Evolutionary conservation across 2,113 vertebrate genomes (phyloP).

Genomic region (Cynoglossus semilaevis): DNA sequence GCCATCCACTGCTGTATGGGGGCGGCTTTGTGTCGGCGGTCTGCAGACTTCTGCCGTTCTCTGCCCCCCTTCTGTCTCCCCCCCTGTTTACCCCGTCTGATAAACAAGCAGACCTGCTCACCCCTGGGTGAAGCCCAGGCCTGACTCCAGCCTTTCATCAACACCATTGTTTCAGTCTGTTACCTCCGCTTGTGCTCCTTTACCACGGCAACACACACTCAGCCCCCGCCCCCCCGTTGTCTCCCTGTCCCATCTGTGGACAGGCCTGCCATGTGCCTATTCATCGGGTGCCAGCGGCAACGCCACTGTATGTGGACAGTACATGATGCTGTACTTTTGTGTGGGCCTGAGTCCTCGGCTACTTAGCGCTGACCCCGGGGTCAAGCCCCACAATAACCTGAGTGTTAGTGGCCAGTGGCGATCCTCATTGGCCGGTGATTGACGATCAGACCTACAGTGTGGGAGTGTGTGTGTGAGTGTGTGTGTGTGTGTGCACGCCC

Average conservation of each 20-base stretch:
- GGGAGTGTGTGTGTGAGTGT: constrained; percentile 44
- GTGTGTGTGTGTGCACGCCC: constrained; percentile 22
- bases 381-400: constrained; percentile 63
- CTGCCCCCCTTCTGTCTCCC: constrained; percentile 5
- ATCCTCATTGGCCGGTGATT: constrained; percentile 70
- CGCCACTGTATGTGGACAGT: constrained; percentile 70
- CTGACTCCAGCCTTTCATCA: constrained; percentile 70
- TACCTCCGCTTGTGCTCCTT: constrained; percentile 71
- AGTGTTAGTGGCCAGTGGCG: constrained; percentile 69
- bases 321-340: constrained; percentile 73
- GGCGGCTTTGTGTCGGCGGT: constrained; percentile 66
- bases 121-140: constrained; percentile 60
- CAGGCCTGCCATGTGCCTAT: constrained; percentile 75
- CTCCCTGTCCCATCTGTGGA: constrained; percentile 75
- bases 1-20: constrained; percentile 61
- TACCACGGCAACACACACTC: constrained; percentile 63
- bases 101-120: constrained; percentile 56
- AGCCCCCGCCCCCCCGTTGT: constrained; percentile 8
- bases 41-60: constrained; percentile 64
- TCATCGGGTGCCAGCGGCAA: constrained; percentile 60
- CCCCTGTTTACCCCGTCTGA: constrained; percentile 46
- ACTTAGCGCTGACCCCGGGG: constrained; percentile 69
- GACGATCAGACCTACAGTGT: constrained; percentile 62
- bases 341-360: constrained; percentile 43
- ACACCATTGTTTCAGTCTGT: constrained; percentile 74